These are phyloP conservation scores for Scomber colias DNA, from an alignment of 2,113 vertebrate species.

Conservation along the genomic window DNA sequence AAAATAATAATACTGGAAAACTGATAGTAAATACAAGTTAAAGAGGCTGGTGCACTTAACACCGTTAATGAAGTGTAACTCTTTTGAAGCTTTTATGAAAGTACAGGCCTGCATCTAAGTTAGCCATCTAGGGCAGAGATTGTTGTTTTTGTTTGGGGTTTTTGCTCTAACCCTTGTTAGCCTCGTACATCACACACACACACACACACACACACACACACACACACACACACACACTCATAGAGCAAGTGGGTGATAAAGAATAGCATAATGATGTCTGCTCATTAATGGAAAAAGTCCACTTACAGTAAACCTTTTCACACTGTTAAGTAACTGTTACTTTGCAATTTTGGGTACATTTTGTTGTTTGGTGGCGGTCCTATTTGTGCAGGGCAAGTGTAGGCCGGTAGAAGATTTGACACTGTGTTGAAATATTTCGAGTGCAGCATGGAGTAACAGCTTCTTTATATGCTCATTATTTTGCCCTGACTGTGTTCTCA, in stretches of 20 bases:
- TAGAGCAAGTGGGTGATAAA: slow-evolving; percentile 26
- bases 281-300: slow-evolving; percentile 36
- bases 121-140: slow-evolving; percentile 12
- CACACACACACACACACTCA: not conserved
- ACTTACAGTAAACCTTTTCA: slow-evolving; percentile 7
- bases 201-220: too few species aligned
- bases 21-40: slow-evolving; percentile 48
- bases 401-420: slow-evolving; percentile 16
- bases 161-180: slow-evolving; percentile 3
- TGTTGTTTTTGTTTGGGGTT: not conserved
- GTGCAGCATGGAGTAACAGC: not conserved
- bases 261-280: slow-evolving; percentile 8
- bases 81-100: slow-evolving; percentile 54
- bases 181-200: not conserved
- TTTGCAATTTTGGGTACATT: slow-evolving; percentile 7
- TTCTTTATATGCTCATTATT: slow-evolving; percentile 38
- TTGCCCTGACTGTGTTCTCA: not conserved
- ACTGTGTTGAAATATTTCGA: not conserved
- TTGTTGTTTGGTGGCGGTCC: not conserved
- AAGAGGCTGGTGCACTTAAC: slow-evolving; percentile 39
- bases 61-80: slow-evolving; percentile 62
- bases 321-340: not conserved
- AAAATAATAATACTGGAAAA: slow-evolving; percentile 63
- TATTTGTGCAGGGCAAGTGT: slow-evolving; percentile 14
- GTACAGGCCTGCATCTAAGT: slow-evolving; percentile 18